Evolutionary conservation across 2,888 invertebrate species (phyloP), one percentile per base, ranked within the genome.

Genomic region (Phalangium opilio): DNA sequence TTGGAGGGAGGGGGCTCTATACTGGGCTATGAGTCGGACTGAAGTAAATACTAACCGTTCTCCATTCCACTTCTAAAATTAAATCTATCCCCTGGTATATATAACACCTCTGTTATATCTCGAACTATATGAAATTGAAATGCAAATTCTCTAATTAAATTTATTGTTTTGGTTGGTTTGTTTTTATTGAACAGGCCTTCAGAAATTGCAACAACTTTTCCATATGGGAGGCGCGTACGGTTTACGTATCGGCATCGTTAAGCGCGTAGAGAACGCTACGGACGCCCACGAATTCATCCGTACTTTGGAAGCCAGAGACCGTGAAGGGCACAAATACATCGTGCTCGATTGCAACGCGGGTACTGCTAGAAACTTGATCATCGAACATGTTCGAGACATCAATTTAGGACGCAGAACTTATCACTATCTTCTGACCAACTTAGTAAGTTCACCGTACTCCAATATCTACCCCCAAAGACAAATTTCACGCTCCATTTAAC

Each of bases 171-270:
- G n/a, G n/a, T n/a, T n/a, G n/a, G n/a, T n/a, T n/a, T n/a, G n/a
- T n/a, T n/a, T n/a, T n/a, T n/a, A n/a, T n/a, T n/a, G n/a, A n/a
- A n/a, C n/a, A 93, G 93, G 91, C 60, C 71, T 93, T 55, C 73
- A 89, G 56, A 76, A 91, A 58, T 74, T 93, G 48, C 91, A 93
- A 65, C 85, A 89, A 69, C 81, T 93, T 58, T 91, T 91, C 68
- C 87, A 90, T 69, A 79, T 82, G 41, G 75, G 91, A 66, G 78
- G 77, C 56, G 81, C 83, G 59, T 85, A 89, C 69, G 81, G 81
- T 69, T 83, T 90, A 59, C 78, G 83, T 60, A 78, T 83, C 52
- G 48, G 53, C 41, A 54, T 58, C 18, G 89, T 89, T 55, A 82
- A 85, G 67, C 77, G 86, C 64, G 83, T 90, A 66, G 79, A 79